phyloP scores from a whole-genome alignment of 2,113 vertebrate genomes.

The Syrrhaptes paradoxus region DNA sequence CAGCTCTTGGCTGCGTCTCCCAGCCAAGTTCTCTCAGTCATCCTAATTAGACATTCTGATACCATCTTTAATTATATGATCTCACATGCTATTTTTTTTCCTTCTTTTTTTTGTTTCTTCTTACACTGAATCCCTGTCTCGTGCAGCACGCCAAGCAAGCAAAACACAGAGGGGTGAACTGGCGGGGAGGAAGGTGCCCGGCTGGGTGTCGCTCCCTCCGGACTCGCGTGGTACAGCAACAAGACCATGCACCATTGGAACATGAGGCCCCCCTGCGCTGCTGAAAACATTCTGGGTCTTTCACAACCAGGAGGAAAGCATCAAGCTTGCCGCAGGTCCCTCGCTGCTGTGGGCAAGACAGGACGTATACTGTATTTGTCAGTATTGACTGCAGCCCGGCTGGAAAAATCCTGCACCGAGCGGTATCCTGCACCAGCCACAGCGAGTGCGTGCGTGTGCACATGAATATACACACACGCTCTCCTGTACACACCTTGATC shows the following conservation, averaged over 20 bases:
- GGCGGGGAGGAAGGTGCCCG: rapidly evolving
- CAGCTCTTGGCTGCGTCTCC: slow-evolving; percentile 64
- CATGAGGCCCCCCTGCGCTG: neutral
- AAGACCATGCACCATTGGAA: neutral
- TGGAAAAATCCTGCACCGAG: neutral
- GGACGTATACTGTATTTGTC: slow-evolving; percentile 34
- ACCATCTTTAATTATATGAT: slow-evolving; percentile 71
- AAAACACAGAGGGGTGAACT: neutral
- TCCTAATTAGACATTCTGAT: slow-evolving; percentile 69
- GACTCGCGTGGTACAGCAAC: neutral
- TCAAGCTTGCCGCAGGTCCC: neutral
- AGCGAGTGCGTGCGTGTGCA: neutral
- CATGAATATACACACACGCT: neutral
- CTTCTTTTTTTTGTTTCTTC: neutral
- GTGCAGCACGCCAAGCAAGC: rapidly evolving
- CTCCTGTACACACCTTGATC: neutral
- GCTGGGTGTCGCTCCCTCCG: rapidly evolving
- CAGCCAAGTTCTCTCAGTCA: slow-evolving; percentile 65
- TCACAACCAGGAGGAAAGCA: slow-evolving; percentile 11
- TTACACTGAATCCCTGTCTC: neutral
- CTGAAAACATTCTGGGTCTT: neutral
- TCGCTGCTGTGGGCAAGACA: neutral
- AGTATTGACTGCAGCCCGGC: slow-evolving; percentile 33
- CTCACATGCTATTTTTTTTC: slow-evolving; percentile 21
- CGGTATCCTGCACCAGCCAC: neutral